Conservation (phyloP, 2,888 invertebrate species). For the Aleiodes leptofemur region DNA sequence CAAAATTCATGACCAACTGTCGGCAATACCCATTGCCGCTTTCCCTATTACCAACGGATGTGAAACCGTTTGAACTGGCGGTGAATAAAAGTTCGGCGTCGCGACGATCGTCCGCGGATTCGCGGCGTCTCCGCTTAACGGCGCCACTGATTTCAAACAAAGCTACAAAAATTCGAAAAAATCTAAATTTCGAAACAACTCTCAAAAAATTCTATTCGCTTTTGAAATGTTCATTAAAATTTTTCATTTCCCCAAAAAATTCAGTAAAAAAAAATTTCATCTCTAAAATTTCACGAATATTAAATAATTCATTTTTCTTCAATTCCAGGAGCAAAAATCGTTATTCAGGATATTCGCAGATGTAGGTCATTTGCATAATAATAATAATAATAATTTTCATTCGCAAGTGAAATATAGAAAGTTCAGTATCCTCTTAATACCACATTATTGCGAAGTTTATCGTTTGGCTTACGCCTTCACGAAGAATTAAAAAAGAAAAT, state of each 20-base stretch:
- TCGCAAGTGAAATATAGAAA: constrained; percentile 7
- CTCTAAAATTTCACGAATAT: background rate
- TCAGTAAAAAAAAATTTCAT: too few relatives aligned
- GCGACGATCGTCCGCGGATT: constrained; percentile 55
- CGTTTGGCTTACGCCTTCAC: background rate
- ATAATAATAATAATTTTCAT: background rate
- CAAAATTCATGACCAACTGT: constrained; percentile 6
- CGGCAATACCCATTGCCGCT: constrained; percentile 16
- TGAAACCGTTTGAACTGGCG: constrained; percentile 58
- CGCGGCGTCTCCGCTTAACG: constrained; percentile 60
- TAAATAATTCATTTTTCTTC: background rate
- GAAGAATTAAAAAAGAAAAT: background rate
- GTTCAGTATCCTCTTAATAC: constrained; percentile 20
- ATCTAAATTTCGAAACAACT: background rate
- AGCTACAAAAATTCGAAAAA: background rate
- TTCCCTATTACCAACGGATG: constrained; percentile 51
- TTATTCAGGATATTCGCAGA: background rate
- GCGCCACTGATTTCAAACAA: constrained; percentile 60
- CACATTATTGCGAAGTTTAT: constrained; percentile 23
- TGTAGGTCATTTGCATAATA: constrained; percentile 1
- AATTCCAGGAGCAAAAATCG: background rate
- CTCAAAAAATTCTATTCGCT: background rate
- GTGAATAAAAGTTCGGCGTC: constrained; percentile 56
- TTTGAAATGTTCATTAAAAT: background rate
- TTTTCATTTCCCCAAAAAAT: too few relatives aligned